Evolutionary conservation across 2,797 vertebrate genomes (phyloP), one percentile per base, ranked within the genome.

Genomic region (Melanogrammus aeglefinus): DNA sequence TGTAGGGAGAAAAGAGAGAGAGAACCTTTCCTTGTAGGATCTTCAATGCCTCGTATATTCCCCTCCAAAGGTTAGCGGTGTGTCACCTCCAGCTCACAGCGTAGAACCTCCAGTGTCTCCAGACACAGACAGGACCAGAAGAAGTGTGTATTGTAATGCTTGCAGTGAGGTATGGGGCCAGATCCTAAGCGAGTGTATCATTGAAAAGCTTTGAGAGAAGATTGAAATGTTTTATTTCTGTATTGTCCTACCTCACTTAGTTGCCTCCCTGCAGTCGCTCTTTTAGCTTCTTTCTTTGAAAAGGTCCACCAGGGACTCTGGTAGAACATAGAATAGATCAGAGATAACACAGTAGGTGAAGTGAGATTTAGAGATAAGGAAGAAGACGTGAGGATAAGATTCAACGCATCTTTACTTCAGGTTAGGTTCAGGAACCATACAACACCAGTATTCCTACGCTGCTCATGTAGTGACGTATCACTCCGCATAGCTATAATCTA

Each of bases 1-100:
- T n/a, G n/a, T n/a, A 1, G 9, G n/a, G n/a, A n/a, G n/a, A n/a
- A 41, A 8, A 41, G 39, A 41, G 39, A 41, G 41, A 44, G 41
- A 44, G 41, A 92, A 98, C 97, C 94, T 96, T 96, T 84, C 94
- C 96, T 82, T 98, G 96, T 70, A 99, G 86, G 86, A 98, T 96
- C 93, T 95, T 96, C 77, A 99, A 78, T 79, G 97, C 97, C 93
- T 96, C 95, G 36, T 96, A 96, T 92, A n/a, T 99, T 99, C 41
- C 96, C 96, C 90, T 97, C 94, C 39, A 97, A n/a, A n/a, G n/a
- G 93, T 85, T 96, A 96, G 74, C 95, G 95, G 79, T 93, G 96
- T 33, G 94, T 94, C 2, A 95, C 96, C 77, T 99, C 97, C 78
- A 99, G 91, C 80, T 99, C 97, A 77, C 94, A 94, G 88, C 91